Conservation (phyloP, 2,113 vertebrate genomes). For the Apus apus region DNA sequence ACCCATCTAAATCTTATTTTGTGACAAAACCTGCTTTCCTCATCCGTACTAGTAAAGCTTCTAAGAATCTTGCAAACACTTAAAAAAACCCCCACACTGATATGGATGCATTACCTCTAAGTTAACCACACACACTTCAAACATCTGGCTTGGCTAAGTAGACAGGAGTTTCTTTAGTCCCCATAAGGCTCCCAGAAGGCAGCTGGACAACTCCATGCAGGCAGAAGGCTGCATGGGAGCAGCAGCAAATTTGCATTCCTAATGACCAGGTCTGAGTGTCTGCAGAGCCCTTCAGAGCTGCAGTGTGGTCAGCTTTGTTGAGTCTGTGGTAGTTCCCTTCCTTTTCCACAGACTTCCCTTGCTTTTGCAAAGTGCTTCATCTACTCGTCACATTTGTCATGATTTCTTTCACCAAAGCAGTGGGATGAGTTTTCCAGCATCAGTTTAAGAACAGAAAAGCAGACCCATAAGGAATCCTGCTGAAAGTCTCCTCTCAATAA, state of each 20-base stretch:
- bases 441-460: not conserved
- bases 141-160: not conserved
- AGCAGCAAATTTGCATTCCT: not conserved
- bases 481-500: not conserved
- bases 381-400: not conserved
- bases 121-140: not conserved
- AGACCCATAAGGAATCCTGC: not conserved
- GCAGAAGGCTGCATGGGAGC: not conserved
- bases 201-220: not conserved
- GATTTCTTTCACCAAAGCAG: not conserved
- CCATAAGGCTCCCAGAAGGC: not conserved
- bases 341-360: not conserved
- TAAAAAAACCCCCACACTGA: not conserved
- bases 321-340: not conserved
- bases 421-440: not conserved
- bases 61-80: not conserved
- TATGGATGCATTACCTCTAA: not conserved
- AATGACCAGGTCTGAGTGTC: not conserved
- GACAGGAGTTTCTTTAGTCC: not conserved
- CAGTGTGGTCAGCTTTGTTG: rapidly evolving
- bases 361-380: not conserved
- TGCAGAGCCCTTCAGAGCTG: not conserved
- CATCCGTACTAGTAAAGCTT: not conserved
- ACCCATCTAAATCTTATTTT: not conserved
- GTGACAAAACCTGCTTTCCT: not conserved